A percentile compares a stretch with the other conserved stretches of the same genome.
Evolutionary conservation across 2,797 vertebrate species (phyloP).

Genomic region (Okamejei kenojei): DNA sequence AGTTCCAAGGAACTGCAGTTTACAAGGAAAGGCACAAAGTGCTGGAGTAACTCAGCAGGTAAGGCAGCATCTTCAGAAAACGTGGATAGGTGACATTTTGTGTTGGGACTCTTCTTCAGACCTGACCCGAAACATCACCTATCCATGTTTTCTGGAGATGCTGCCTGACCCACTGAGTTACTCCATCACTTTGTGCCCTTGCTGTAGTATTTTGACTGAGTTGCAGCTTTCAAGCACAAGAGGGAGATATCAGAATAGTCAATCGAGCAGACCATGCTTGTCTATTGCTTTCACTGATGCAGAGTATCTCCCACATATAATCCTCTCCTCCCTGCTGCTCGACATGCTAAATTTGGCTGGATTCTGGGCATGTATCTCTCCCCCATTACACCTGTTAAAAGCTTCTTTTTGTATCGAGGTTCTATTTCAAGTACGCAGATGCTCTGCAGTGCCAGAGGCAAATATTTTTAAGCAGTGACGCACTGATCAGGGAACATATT

Average conservation of each 20-base stretch:
- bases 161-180: too few relatives aligned
- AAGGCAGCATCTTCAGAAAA: too few relatives aligned
- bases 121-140: too few relatives aligned
- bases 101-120: too few relatives aligned
- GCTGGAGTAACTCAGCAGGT: too few relatives aligned
- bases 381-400: not conserved
- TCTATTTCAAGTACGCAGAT: conserved; percentile 22
- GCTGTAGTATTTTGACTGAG: not conserved
- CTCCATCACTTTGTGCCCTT: too few relatives aligned
- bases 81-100: too few relatives aligned
- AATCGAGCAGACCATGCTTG: too few relatives aligned
- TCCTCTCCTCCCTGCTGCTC: not conserved
- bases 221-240: conserved; percentile 11
- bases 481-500: not conserved
- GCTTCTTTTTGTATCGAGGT: not conserved
- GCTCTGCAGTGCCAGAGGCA: conserved; percentile 27
- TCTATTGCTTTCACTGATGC: not conserved
- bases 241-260: not conserved
- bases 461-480: conserved; percentile 23
- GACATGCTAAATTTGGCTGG: not conserved
- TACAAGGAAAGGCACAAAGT: too few relatives aligned
- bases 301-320: not conserved
- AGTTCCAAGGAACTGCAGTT: too few relatives aligned
- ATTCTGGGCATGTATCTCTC: not conserved
- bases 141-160: too few relatives aligned